phyloP scores from a whole-genome alignment of 2,113 vertebrate species.

The Ammospiza caudacuta region DNA sequence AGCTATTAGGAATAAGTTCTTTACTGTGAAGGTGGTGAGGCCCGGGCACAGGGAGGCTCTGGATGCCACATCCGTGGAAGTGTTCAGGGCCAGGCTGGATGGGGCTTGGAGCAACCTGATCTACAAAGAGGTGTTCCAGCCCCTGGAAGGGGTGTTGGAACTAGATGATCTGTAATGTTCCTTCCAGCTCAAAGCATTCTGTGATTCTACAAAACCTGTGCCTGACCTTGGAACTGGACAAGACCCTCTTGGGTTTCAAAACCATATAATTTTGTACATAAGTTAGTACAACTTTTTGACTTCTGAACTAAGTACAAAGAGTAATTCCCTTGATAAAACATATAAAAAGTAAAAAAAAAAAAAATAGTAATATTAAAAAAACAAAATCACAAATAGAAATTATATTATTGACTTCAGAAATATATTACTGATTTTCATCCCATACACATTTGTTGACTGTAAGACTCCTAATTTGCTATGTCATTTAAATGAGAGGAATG shows the following conservation, averaged over 20 bases:
- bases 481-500: background rate
- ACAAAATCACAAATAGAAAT: background rate
- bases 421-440: background rate
- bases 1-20: background rate
- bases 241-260: background rate
- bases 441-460: background rate
- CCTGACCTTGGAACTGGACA: background rate
- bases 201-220: background rate
- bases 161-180: background rate
- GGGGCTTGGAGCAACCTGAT: background rate
- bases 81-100: background rate
- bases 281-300: background rate
- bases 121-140: background rate
- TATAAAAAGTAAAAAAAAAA: background rate
- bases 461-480: background rate
- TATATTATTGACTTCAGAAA: background rate
- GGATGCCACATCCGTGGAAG: background rate
- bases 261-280: background rate
- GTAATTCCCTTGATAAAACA: background rate
- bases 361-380: background rate
- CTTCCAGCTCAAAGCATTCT: background rate
- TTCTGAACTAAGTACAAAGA: background rate
- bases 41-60: background rate
- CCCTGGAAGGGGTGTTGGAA: background rate
- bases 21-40: background rate